Evolutionary conservation across 2,113 vertebrate species (phyloP).

Genomic region (Phyllostomus discolor): DNA sequence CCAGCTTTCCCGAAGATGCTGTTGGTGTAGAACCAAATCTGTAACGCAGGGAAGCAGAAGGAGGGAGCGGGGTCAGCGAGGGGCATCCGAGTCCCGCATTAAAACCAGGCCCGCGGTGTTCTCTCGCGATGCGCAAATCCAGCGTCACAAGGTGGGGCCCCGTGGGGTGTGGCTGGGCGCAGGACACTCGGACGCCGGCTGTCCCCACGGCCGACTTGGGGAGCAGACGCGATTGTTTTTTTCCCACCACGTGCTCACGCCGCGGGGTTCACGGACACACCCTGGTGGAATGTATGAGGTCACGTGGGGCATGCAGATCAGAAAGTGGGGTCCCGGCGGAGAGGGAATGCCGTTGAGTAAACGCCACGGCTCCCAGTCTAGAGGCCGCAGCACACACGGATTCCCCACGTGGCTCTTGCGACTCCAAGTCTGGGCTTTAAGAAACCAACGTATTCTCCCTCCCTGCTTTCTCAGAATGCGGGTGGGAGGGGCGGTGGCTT

Average conservation of each 20-base stretch:
- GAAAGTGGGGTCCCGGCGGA: background rate
- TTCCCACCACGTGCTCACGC: background rate
- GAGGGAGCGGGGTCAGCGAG: background rate
- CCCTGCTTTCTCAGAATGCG: background rate
- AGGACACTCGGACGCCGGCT: too few species aligned
- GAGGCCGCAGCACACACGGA: background rate
- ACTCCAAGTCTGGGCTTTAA: too few species aligned
- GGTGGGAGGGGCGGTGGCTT: background rate
- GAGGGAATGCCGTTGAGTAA: background rate
- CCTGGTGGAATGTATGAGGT: background rate
- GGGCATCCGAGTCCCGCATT: background rate
- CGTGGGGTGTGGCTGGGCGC: background rate
- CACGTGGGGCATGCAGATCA: background rate
- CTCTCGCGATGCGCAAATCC: background rate
- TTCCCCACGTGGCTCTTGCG: background rate
- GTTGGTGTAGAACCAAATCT: slow-evolving; percentile 98
- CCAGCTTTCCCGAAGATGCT: slow-evolving; percentile 90
- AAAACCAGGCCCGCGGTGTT: background rate
- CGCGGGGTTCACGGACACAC: fast-evolving
- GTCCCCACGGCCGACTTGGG: background rate
- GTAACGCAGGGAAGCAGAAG: background rate
- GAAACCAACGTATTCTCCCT: background rate
- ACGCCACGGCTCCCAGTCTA: background rate
- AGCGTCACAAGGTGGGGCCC: background rate
- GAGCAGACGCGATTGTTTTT: fast-evolving